Base-by-base conservation (phyloP, 2,888 invertebrate species). In the Lasioglossum lativentre region DNA sequence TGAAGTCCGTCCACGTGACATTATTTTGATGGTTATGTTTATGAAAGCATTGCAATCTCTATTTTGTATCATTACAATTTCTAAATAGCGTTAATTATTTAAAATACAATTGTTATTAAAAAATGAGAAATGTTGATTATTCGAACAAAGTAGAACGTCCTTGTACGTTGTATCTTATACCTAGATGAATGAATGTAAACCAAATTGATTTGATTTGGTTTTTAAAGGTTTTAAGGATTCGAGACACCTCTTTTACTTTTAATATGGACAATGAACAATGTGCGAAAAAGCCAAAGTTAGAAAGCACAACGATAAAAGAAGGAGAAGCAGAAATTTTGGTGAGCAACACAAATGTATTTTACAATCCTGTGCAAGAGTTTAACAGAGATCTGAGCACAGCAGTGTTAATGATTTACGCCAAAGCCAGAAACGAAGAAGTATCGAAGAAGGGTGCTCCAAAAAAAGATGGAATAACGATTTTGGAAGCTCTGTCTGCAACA, bases 301-400 rank as follows among this genome's bases (percentile, higher is more conserved):
- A 89, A 19, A 74, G 81, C 12, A 16, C 23, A 59, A 75, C 75
- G 12, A 96, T 97, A 86, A 96, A 95, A 77, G 99, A 99, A 96
- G 98, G 98, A 0, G 96, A 97, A 91, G 98, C 98, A 0, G 96
- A 97, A 93, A 97, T 99, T 86, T 95, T 96, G 78, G 96, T 98
- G 2, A 95, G 95, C 45, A 96, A 96, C 71, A 97, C 97, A 59
- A 97, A 97, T 93, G 99, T 99, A 0, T 99, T 99, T 95, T 99
- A 99, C 94, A 99, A 99, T 95, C 98, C 99, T 0, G 99, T 99
- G 1, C 99, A 99, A 95, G 99, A 99, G 95, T 99, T 99, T 93
- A 99, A 99, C 95, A 96, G 99, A 88, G 99, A 99, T 95, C 95
- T 99, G 88, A 98, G 98, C 93, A 96, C 98, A 91, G 96, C 97